Percentiles rank a stretch among this genome's conserved stretches.
Evolutionary conservation across 2,888 invertebrate species (phyloP).

Genomic region (Chymomyza caudatula): DNA sequence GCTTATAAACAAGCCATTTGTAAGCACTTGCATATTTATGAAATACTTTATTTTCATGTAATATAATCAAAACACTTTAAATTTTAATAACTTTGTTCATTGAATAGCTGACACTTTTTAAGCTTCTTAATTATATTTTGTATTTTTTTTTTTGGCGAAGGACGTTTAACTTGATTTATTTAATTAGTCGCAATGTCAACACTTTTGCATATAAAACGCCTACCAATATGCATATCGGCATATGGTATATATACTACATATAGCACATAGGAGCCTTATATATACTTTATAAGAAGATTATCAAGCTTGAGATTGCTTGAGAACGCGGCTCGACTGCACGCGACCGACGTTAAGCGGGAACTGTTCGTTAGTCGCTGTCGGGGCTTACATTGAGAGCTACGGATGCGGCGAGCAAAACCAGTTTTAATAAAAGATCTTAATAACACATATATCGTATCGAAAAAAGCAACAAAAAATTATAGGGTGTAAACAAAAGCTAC

Average conservation of each 20-base stretch:
- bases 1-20: slow-evolving; percentile 10
- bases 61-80: neutral
- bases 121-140: neutral
- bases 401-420: slow-evolving; percentile 45
- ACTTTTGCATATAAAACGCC: slow-evolving; percentile 27
- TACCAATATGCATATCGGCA: slow-evolving; percentile 25
- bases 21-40: slow-evolving; percentile 42
- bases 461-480: neutral
- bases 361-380: slow-evolving; percentile 28
- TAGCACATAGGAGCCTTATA: neutral
- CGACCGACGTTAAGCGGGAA: slow-evolving; percentile 51
- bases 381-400: slow-evolving; percentile 36
- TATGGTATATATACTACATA: neutral
- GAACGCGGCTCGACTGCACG: slow-evolving; percentile 43
- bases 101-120: neutral
- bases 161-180: slow-evolving; percentile 1
- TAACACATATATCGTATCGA: neutral
- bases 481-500: slow-evolving; percentile 32
- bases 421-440: slow-evolving; percentile 33
- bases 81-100: neutral
- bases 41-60: neutral
- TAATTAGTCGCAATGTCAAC: slow-evolving; percentile 33
- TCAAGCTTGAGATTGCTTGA: neutral
- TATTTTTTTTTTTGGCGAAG: neutral
- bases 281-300: neutral